Evolutionary conservation across 1,140 invertebrate species (phyloP), one percentile per base, ranked within the genome.

Genomic region (Drosophila pectinifera): DNA sequence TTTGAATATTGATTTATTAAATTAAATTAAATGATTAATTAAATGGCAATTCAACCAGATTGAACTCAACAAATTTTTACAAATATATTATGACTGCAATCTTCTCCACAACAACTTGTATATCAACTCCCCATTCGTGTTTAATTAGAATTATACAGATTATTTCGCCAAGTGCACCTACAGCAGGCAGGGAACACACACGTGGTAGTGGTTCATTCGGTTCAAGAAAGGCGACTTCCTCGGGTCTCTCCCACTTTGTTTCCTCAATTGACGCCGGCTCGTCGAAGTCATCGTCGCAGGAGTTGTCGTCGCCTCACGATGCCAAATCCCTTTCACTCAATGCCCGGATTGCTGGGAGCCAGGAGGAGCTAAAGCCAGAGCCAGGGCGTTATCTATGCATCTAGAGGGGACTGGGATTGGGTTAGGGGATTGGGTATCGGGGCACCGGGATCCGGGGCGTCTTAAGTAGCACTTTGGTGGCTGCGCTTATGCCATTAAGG

Each of bases 401-500:
- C 57, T 80, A 38, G 49, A 16, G 16, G 41, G 20, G 42, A 53
- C 36, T 53, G 49, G 49, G 49, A 51, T 36, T 51, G n/a, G 4
- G 22, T 34, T 18, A 2, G 26, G n/a, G 26, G 20, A 28, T 18
- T 18, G 61, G 8, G 28, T 16, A 42, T 42, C 18, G 26, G 39
- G 55, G 61, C 24, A 3, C 49, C 49, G 62, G 59, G 24, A 51
- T 49, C 65, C 31, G 20, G 34, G 45, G 59, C 68, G 61, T 63
- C 83, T 83, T 89, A 89, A 88, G 84, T 83, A 80, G 81, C 82
- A 86, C 78, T 81, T 78, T 59, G 46, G 39, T 70, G 61, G 41
- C 82, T 83, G 75, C 65, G 68, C 83, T 79, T 83, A 86, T 88
- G 83, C 83, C 64, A 76, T 86, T 88, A 78, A 83, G 58, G 63